A percentile compares a stretch with the other conserved stretches of the same genome.
phyloP scores from a whole-genome alignment of 2,113 vertebrate species.

The Circaetus cinerascens region DNA sequence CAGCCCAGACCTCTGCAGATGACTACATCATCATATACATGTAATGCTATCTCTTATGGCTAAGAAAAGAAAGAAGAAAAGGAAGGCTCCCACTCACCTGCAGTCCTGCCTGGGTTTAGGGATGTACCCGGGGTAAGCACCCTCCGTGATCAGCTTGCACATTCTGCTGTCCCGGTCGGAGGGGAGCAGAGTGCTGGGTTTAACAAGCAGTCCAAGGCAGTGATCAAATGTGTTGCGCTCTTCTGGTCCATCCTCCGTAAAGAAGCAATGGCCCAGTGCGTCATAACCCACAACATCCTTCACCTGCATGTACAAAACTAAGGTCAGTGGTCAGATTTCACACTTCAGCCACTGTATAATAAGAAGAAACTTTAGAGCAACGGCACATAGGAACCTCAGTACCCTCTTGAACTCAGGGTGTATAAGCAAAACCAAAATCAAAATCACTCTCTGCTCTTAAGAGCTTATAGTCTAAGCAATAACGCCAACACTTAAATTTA shows the following conservation, averaged over 20 bases:
- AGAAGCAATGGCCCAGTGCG: constrained; percentile 92
- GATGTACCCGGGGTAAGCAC: constrained; percentile 89
- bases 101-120: constrained; percentile 94
- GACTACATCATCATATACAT: neutral
- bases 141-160: constrained; percentile 89
- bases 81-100: constrained; percentile 77
- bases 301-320: constrained; percentile 71
- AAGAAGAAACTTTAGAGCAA: neutral
- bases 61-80: neutral
- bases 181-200: constrained; percentile 89
- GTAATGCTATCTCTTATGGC: neutral
- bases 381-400: neutral
- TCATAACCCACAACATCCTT: constrained; percentile 93
- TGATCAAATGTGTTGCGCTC: constrained; percentile 95
- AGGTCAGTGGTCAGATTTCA: neutral
- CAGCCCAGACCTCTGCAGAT: neutral
- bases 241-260: constrained; percentile 94
- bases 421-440: neutral
- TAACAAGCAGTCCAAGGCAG: constrained; percentile 90
- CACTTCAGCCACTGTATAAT: neutral
- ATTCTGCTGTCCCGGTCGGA: constrained; percentile 93
- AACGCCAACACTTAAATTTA: neutral
- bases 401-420: neutral
- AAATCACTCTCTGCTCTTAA: neutral
- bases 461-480: neutral